Evolutionary conservation across 2,888 invertebrate genomes (phyloP).

Genomic region (Latrodectus elegans): DNA sequence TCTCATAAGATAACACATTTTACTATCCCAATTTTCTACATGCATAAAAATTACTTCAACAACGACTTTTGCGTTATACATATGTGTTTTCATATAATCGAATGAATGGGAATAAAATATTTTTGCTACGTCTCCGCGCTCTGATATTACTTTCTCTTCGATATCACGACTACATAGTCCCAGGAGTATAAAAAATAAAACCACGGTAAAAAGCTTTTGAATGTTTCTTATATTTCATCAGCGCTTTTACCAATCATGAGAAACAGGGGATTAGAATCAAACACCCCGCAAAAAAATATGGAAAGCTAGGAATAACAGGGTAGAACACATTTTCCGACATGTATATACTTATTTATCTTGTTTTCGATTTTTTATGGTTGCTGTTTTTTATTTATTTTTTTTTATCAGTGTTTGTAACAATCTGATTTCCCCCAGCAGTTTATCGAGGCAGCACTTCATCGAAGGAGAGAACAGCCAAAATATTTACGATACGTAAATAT

Average conservation of each 20-base stretch:
- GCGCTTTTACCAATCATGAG: conserved; percentile 35
- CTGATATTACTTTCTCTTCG: too few species aligned
- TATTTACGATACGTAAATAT: conserved; percentile 50
- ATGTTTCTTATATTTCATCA: conserved; percentile 46
- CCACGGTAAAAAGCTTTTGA: neutral
- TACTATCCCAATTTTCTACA: conserved; percentile 9
- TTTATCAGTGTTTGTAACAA: conserved; percentile 4
- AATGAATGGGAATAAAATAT: neutral
- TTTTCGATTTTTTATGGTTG: too few species aligned
- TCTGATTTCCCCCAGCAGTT: conserved; percentile 28
- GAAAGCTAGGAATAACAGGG: too few species aligned
- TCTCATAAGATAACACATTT: neutral
- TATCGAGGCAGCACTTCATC: conserved; percentile 1
- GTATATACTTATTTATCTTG: too few species aligned
- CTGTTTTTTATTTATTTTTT: too few species aligned
- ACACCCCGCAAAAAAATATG: neutral
- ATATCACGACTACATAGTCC: too few species aligned
- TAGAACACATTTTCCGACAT: too few species aligned
- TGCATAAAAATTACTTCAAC: conserved; percentile 33
- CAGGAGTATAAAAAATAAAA: conserved; percentile 4
- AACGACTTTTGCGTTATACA: conserved; percentile 20
- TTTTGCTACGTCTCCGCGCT: too few species aligned
- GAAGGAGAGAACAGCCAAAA: conserved; percentile 10
- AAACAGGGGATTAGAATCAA: conserved; percentile 26
- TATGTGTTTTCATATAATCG: conserved; percentile 17